A percentile compares a stretch with the other conserved stretches of the same genome.
phyloP scores from a whole-genome alignment of 2,888 invertebrate genomes.

The Cancer borealis region DNA sequence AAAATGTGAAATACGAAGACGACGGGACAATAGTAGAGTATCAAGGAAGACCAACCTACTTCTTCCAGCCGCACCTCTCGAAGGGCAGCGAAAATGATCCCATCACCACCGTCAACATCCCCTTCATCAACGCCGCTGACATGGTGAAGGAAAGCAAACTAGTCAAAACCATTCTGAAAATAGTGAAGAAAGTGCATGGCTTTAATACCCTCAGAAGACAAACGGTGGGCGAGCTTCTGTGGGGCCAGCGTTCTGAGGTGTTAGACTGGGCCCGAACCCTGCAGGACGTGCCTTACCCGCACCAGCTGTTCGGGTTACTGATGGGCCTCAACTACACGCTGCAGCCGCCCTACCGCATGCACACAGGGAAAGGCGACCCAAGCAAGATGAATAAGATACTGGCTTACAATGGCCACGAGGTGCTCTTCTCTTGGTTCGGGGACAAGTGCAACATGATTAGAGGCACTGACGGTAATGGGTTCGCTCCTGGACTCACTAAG shows the following conservation, averaged over 20 bases:
- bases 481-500: constrained; percentile 91
- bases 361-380: constrained; percentile 71
- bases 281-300: constrained; percentile 74
- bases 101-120: constrained; percentile 88
- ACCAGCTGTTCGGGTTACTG: constrained; percentile 72
- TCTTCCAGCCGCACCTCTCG: constrained; percentile 85
- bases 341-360: constrained; percentile 69
- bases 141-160: constrained; percentile 63
- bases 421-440: constrained; percentile 88
- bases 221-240: constrained; percentile 72
- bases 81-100: constrained; percentile 85
- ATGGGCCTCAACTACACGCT: constrained; percentile 75
- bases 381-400: constrained; percentile 62
- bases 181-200: constrained; percentile 67
- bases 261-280: constrained; percentile 74
- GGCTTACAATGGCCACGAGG: constrained; percentile 82
- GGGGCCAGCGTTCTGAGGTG: constrained; percentile 74
- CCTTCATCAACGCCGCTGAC: constrained; percentile 82
- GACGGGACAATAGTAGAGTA: constrained; percentile 91
- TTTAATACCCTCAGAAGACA: constrained; percentile 65
- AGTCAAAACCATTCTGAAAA: constrained; percentile 57
- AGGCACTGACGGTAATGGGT: constrained; percentile 94
- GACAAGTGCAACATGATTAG: constrained; percentile 89
- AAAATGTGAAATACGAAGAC: constrained; percentile 91
- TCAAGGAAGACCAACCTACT: constrained; percentile 86